Conservation (phyloP, 1,140 invertebrate genomes). For the Dendroctonus valens region DNA sequence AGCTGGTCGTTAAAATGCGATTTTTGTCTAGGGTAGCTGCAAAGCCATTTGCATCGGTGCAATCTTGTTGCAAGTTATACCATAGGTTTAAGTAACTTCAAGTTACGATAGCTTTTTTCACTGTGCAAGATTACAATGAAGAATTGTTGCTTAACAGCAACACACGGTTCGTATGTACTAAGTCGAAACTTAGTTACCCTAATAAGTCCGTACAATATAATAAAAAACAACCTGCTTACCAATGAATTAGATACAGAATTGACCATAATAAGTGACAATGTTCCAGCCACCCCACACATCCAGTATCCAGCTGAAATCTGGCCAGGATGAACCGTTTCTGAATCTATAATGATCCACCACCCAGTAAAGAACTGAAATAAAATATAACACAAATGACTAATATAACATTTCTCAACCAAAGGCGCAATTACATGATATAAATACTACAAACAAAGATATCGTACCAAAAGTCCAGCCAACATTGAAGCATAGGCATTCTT, state of each 20-base stretch:
- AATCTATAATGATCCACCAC: slow-evolving; percentile 98
- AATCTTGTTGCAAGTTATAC: too few relatives aligned
- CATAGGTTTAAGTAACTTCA: too few relatives aligned
- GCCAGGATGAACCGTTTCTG: slow-evolving; percentile 74
- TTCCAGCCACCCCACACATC: slow-evolving; percentile 92
- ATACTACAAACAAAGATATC: not conserved
- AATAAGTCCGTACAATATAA: not conserved
- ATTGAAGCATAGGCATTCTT: slow-evolving; percentile 83
- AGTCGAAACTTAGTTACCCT: not conserved
- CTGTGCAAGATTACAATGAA: too few relatives aligned
- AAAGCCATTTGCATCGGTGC: too few relatives aligned
- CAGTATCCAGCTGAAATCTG: slow-evolving; percentile 79
- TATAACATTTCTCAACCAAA: not conserved
- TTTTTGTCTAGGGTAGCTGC: too few relatives aligned
- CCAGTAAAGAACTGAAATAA: slow-evolving; percentile 85
- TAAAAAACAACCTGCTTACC: slow-evolving; percentile 71
- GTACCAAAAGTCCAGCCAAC: slow-evolving; percentile 79
- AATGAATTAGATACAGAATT: slow-evolving; percentile 82
- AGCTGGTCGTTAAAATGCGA: too few relatives aligned
- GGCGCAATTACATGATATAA: too few relatives aligned
- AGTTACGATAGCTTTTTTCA: too few relatives aligned
- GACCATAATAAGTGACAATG: slow-evolving; percentile 94
- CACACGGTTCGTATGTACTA: too few relatives aligned
- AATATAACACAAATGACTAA: slow-evolving; percentile 31
- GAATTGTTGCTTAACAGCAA: too few relatives aligned